phyloP scores from a whole-genome alignment of 2,797 vertebrate species.

The Tadarida brasiliensis region DNA sequence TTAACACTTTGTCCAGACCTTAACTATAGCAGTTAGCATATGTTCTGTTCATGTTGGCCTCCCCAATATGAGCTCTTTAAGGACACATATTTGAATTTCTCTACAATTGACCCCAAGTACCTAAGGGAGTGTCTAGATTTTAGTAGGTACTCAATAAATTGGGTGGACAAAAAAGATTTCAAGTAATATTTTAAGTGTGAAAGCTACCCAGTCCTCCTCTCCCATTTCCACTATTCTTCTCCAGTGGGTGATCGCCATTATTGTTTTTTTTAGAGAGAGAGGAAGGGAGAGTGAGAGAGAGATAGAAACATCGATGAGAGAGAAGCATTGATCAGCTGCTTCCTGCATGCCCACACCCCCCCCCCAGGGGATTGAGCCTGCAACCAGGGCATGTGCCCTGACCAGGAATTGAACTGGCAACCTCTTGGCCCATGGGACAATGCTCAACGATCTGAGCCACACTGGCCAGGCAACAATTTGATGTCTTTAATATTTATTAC shows the following conservation, averaged over 20 bases:
- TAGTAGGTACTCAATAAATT: conserved; percentile 1
- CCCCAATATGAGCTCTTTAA: neutral
- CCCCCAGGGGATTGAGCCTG: no score
- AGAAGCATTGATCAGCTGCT: no score
- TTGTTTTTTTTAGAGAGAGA: no score
- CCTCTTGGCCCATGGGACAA: no score
- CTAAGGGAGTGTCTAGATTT: conserved; percentile 3
- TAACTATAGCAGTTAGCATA: neutral
- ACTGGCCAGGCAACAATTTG: neutral
- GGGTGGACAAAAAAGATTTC: neutral
- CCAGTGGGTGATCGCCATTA: neutral
- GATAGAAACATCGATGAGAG: no score
- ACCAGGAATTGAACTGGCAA: no score
- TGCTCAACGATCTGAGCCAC: no score
- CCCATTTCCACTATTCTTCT: neutral
- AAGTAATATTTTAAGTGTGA: neutral
- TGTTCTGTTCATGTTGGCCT: neutral
- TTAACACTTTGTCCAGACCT: neutral
- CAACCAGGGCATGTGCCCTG: no score
- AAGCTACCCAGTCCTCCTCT: neutral
- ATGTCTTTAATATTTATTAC: conserved; percentile 14
- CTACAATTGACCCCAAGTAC: neutral
- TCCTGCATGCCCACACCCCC: no score
- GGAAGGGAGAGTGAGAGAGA: no score
- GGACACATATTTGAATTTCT: neutral